These are phyloP conservation scores for Mycogona germanica DNA, from an alignment of 2,888 invertebrate genomes.

Conservation along the genomic window DNA sequence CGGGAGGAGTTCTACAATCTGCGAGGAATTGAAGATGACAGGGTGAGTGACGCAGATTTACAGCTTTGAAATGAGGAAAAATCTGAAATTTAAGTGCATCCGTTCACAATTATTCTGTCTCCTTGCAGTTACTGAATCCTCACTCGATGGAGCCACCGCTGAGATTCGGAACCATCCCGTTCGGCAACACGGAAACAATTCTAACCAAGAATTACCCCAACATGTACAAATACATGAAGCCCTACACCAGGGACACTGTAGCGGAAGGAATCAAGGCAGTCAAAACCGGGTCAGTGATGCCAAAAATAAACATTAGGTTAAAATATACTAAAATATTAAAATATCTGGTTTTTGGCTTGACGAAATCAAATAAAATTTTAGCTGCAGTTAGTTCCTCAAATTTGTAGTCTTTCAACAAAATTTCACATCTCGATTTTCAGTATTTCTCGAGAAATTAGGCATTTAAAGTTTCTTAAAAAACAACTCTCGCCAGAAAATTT, in stretches of 20 bases:
- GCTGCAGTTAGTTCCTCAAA: too few relatives aligned
- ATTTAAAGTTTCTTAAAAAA: too few relatives aligned
- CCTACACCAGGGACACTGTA: conserved; percentile 71
- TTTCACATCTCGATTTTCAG: too few relatives aligned
- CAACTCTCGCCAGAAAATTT: too few relatives aligned
- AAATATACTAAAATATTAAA: too few relatives aligned
- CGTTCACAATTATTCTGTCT: background rate
- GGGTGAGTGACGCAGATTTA: conserved; percentile 31
- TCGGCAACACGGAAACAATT: conserved; percentile 92
- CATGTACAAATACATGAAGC: conserved; percentile 83
- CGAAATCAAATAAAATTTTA: too few relatives aligned
- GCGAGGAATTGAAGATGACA: conserved; percentile 66
- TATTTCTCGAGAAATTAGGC: too few relatives aligned
- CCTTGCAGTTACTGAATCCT: conserved; percentile 61
- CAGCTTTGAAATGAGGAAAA: conserved; percentile 1
- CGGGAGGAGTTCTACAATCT: conserved; percentile 88
- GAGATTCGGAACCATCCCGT: conserved; percentile 91
- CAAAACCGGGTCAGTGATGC: conserved; percentile 62
- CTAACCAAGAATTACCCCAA: conserved; percentile 63
- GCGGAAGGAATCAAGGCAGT: conserved; percentile 75
- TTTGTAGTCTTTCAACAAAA: too few relatives aligned
- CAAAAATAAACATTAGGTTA: too few relatives aligned
- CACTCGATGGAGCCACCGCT: conserved; percentile 78
- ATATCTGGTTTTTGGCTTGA: too few relatives aligned
- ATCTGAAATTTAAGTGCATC: background rate